Conservation (phyloP, 2,113 vertebrate species). For the rabbit (Oryctolagus cuniculus) region mOryCun1.1 NC_091444.1:49902501-49903000, state of each 20-base stretch:
- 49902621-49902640: neutral
- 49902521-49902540: neutral
- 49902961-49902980: neutral
- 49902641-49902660: neutral
- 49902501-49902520: neutral
- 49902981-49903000: neutral
- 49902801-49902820: no score
- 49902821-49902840: neutral
- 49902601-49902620: neutral
- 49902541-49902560: neutral
- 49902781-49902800: neutral
- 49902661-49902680: neutral
- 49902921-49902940: neutral
- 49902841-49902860: neutral
- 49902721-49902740: neutral
- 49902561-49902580: neutral
- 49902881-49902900: neutral
- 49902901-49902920: no score
- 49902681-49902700: neutral
- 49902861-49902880: neutral
- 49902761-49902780: rapidly evolving
- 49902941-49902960: neutral
- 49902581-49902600: no score
- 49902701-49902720: neutral
- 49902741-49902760: neutral